Evolutionary conservation across 2,797 vertebrate genomes (phyloP).

Genomic region (Halcyon badia): DNA sequence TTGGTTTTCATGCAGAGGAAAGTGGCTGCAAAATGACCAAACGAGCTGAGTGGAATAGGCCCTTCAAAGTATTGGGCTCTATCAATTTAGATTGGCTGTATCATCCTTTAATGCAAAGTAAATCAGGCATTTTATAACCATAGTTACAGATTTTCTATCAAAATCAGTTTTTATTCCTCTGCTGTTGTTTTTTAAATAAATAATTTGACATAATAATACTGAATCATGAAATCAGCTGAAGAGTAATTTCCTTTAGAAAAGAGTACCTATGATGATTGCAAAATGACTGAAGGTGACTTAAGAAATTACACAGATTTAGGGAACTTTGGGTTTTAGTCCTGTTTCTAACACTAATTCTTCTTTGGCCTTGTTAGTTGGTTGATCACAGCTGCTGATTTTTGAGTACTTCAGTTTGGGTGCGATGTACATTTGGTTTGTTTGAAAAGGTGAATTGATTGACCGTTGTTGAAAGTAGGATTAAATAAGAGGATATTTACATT

Average conservation of each 20-base stretch:
- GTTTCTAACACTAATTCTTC: neutral
- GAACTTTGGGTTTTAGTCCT: neutral
- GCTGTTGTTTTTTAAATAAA: neutral
- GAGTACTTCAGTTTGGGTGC: neutral
- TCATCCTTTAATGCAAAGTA: neutral
- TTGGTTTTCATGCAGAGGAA: neutral
- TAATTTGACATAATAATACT: neutral
- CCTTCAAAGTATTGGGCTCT: neutral
- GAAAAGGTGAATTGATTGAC: neutral
- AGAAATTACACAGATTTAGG: neutral
- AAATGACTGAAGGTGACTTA: neutral
- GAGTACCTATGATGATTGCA: neutral
- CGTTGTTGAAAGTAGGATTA: neutral
- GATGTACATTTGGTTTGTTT: neutral
- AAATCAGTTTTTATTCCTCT: neutral
- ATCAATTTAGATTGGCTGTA: neutral
- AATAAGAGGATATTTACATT: neutral
- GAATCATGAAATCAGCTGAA: neutral
- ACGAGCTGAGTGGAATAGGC: neutral
- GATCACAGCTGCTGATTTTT: neutral
- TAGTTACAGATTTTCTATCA: neutral
- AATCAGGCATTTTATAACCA: neutral
- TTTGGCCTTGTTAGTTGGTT: neutral
- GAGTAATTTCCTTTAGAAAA: neutral
- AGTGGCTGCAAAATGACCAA: neutral